phyloP scores from a whole-genome alignment of 1,140 invertebrate genomes.

The Danaus plexippus region DNA sequence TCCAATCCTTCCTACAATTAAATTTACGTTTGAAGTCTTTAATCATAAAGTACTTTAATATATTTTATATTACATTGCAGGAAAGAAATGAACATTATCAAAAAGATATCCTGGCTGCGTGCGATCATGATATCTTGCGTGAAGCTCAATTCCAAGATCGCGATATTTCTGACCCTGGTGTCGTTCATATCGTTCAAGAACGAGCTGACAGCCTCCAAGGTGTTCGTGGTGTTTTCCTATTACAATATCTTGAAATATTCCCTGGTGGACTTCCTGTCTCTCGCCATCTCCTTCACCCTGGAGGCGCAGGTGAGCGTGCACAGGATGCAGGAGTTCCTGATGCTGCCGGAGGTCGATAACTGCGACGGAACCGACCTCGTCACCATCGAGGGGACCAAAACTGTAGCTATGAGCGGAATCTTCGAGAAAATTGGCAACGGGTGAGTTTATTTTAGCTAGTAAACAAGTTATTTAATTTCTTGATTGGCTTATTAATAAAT shows the following conservation, averaged over 20 bases:
- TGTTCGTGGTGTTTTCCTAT: slow-evolving; percentile 82
- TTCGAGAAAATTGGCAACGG: slow-evolving; percentile 62
- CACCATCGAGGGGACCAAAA: slow-evolving; percentile 30
- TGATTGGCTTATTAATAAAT: too few relatives aligned
- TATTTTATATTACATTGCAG: slow-evolving; percentile 42
- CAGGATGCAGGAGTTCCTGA: slow-evolving; percentile 78
- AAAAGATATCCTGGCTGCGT: slow-evolving; percentile 77
- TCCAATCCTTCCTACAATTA: too few relatives aligned
- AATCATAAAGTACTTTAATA: neutral
- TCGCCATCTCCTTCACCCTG: slow-evolving; percentile 75
- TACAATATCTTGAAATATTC: slow-evolving; percentile 81
- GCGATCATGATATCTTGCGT: slow-evolving; percentile 79
- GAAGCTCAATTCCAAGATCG: slow-evolving; percentile 80
- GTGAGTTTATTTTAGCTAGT: slow-evolving; percentile 30
- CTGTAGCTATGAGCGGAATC: slow-evolving; percentile 30
- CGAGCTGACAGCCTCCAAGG: slow-evolving; percentile 81
- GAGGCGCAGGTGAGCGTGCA: slow-evolving; percentile 77
- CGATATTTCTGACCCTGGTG: slow-evolving; percentile 85
- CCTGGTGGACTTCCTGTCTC: slow-evolving; percentile 81
- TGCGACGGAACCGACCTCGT: slow-evolving; percentile 46
- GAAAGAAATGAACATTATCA: slow-evolving; percentile 79
- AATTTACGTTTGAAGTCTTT: too few relatives aligned
- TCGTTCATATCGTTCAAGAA: slow-evolving; percentile 79
- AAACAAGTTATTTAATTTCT: too few relatives aligned
- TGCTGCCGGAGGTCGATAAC: slow-evolving; percentile 72